Base-by-base conservation (phyloP, 2,797 vertebrate species). In the Macropus fuliginosus region DNA sequence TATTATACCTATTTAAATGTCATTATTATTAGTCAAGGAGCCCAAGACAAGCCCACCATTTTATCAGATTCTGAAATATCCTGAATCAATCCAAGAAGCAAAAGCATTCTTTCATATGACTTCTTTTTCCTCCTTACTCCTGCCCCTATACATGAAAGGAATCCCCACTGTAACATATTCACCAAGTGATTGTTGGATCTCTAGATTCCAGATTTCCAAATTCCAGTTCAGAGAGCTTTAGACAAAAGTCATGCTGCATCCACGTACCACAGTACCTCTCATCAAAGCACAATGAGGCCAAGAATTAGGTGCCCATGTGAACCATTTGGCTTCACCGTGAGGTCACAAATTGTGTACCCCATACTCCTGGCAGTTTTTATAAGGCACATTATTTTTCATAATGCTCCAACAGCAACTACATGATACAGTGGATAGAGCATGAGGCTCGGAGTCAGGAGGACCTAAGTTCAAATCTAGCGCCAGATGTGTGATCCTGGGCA, bases 31-130 rank as follows among this genome's bases (percentile, higher is more conserved):
- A 46, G n/a, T 81, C n/a, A 81, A 81, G n/a, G 18, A 81, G n/a
- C 6, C 18, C 8, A 24, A 81, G n/a, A 24, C 66, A 93, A 66
- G 56, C 40, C 55, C 18, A 34, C 27, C 24, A 4, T 93, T 92
- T 91, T 40, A 92, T n/a, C 91, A 87, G 56, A 50, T 55, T 94
- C 24, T 14, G 5, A 91, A 55, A 95, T 90, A 50, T 66, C 91
- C 55, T 90, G 31, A 93, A 55, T 93, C 55, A 55, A 8, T 87
- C n/a, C 31, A 27, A 81, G 55, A 91, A 94, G 34, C 93, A n/a
- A 34, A 94, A 92, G 90, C 74, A 12, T 91, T 87, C 81, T 56
- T 87, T 91, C 29, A 13, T 46, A 46, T 24, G 28, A 4, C 9
- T 92, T 16, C 95, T 96, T 0, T 34, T 1, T 81, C 91, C 9